Conservation (phyloP, 2,113 vertebrate species). For the Acrocephalus kingi region DNA sequence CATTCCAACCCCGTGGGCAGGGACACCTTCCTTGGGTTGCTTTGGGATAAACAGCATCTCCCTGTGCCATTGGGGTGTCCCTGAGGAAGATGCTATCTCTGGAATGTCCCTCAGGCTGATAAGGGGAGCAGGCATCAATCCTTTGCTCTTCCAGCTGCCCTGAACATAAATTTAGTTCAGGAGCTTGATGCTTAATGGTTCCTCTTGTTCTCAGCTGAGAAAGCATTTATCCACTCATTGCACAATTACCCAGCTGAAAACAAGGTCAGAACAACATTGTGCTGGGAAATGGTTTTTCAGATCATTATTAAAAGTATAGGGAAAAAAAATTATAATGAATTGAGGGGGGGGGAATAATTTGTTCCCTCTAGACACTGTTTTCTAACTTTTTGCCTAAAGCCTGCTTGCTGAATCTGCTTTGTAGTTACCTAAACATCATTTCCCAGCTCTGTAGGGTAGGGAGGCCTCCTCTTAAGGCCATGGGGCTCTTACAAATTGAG, state of each 20-base stretch:
- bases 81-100: not conserved
- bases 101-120: not conserved
- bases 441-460: not conserved
- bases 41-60: not conserved
- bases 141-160: not conserved
- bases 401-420: not conserved
- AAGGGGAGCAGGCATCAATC: not conserved
- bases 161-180: not conserved
- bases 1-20: not conserved
- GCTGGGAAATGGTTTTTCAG: not conserved
- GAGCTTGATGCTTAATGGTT: slow-evolving; percentile 1
- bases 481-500: not conserved
- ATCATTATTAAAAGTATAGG: not conserved
- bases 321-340: not conserved
- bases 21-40: not conserved
- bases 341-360: not conserved
- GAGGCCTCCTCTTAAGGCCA: not conserved
- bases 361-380: not conserved
- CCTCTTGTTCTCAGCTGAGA: slow-evolving; percentile 12
- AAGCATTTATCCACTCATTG: slow-evolving; percentile 12
- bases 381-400: not conserved
- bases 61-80: not conserved
- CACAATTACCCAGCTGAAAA: not conserved
- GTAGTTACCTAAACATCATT: not conserved
- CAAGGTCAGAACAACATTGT: not conserved